phyloP scores from a whole-genome alignment of 2,113 vertebrate genomes.

The Notiomystis cincta region DNA sequence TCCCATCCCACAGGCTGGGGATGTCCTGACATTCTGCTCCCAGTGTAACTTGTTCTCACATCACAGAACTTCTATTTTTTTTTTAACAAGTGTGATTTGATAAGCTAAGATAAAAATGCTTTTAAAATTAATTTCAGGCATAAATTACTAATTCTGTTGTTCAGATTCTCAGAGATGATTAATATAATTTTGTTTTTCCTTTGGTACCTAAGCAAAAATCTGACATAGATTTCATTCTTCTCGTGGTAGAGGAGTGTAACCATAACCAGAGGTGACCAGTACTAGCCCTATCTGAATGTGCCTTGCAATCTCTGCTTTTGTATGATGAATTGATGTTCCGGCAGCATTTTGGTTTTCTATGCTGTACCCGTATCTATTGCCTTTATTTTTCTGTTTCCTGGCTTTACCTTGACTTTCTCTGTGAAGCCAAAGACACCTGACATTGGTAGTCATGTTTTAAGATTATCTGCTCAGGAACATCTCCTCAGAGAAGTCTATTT shows the following conservation, averaged over 20 bases:
- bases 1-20: background rate
- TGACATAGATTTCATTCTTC: background rate
- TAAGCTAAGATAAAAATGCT: background rate
- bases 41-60: background rate
- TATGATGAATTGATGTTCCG: background rate
- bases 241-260: background rate
- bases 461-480: background rate
- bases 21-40: background rate
- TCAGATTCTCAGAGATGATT: background rate
- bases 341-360: background rate
- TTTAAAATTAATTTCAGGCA: background rate
- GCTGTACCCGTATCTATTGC: background rate
- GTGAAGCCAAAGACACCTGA: background rate
- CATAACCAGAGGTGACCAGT: background rate
- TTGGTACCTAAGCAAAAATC: background rate
- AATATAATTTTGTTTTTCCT: background rate
- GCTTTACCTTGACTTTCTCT: background rate
- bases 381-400: background rate
- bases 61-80: background rate
- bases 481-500: background rate
- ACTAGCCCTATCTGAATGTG: background rate
- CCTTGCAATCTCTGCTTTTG: background rate
- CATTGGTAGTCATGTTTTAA: background rate
- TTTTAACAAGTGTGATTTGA: background rate
- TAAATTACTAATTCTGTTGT: background rate